These are phyloP conservation scores for Drosophila sulfurigaster DNA, from an alignment of 1,140 invertebrate species.

Conservation along the genomic window DNA sequence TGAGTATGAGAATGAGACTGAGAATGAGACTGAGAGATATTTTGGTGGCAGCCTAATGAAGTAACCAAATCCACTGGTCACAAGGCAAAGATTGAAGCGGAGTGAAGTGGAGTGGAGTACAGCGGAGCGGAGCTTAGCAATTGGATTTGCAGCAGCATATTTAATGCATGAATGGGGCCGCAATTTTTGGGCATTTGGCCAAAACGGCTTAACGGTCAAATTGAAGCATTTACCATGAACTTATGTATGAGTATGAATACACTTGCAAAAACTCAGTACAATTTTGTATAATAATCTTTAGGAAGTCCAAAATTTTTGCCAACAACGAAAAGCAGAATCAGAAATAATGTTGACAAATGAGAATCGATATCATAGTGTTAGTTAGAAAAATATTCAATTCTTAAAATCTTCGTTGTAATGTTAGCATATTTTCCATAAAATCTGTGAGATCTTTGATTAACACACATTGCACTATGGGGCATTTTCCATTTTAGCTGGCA, in stretches of 20 bases:
- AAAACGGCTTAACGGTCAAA: slow-evolving; percentile 64
- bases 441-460: no score
- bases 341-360: no score
- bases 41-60: slow-evolving; percentile 61
- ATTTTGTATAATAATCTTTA: no score
- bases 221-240: slow-evolving; percentile 66
- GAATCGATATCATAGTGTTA: no score
- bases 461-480: no score
- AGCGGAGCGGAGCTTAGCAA: slow-evolving; percentile 64
- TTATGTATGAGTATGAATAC: slow-evolving; percentile 26
- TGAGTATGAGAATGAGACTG: background rate
- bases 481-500: no score
- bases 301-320: no score
- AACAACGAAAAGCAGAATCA: no score
- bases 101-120: background rate
- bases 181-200: slow-evolving; percentile 71
- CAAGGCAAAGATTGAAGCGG: slow-evolving; percentile 9
- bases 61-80: slow-evolving; percentile 74
- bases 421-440: no score
- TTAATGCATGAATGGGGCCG: slow-evolving; percentile 77
- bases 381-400: no score
- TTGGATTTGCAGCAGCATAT: slow-evolving; percentile 79
- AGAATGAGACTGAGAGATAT: background rate
- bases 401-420: no score
- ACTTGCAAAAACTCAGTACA: no score